Evolutionary conservation across 1,140 invertebrate genomes (phyloP), one percentile per base, ranked within the genome.

Genomic region (Pentalonia nigronervosa): DNA sequence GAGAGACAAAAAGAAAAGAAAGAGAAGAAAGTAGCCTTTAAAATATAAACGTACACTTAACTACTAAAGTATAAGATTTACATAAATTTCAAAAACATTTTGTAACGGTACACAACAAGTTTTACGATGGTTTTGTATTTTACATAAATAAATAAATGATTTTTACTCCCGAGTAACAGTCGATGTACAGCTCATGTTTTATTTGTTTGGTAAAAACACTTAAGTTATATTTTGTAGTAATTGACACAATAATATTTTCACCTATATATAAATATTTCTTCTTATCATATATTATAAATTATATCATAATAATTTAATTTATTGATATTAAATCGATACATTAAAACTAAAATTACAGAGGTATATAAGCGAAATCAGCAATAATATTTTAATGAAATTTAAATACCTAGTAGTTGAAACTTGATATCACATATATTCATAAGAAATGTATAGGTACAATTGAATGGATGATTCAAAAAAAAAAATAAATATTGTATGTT

Each of bases 71-170:
- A 47, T 30, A 47, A 86, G 25, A 86, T 86, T 86, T 86, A 86
- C 84, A 86, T 86, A 86, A 47, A 84, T 84, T 84, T 45, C 36
- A 86, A 47, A 86, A 86, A 86, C 41, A 47, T 86, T 41, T 86
- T 86, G 9, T 86, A 86, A 86, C 84, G 41, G 45, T 25, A 86
- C 11, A 86, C 41, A 30, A 86, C 41, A 86, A 86, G 84, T 86
- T 86, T 86, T 86, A 14, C 41, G 25, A 45, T 86, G 45, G 45
- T 86, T 86, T 47, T 86, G 45, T 86, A 47, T 47, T 86, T 84
- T 30, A 86, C 11, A 86, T 36, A 83, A 47, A 86, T 45, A 47
- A 86, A 86, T 86, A 47, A 86, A 83, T 83, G 76, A 36, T 36
- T 34, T 34, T 21, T 83, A 36, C 76, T 83, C 50, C 76, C 7